Base-by-base conservation (phyloP, 2,888 invertebrate genomes). In the Caenorhabditis sp. region DNA sequence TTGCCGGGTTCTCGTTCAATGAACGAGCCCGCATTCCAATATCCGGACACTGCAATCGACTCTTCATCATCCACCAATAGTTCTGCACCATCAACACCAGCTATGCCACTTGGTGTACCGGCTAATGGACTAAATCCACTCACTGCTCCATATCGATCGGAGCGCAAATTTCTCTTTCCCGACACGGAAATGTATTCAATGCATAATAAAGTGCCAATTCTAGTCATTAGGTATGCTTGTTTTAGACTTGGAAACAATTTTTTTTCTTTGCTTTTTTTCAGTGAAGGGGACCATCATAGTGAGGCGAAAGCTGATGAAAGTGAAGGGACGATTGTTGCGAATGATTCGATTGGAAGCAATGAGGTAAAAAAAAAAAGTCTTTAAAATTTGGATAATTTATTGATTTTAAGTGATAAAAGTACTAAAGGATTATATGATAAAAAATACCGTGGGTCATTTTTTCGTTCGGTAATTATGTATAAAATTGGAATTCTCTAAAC, bases 1-100 rank as follows among this genome's bases (percentile, higher is more conserved):
- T 31, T 81, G 56, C 74, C 76, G 0, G 63, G 67, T 17, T 76
- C 76, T 23, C 63, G 76, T 23, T 76, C 76, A 17, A 76, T 79
- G 68, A 70, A 80, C 50, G 82, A 80, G 57, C 69, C 80, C 1
- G 81, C 80, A 5, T 83, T 83, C 59, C 80, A 81, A 43, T 83
- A 78, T 58, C 82, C 82, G 1, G 81, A 81, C 27, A 70, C 76
- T 10, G 68, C 81, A 25, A 78, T 77, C 36, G 85, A 85, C 61
- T 84, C 83, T 17, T 84, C 83, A 1, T 82, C 83, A 1, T 85
- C 85, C 3, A 85, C 85, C 10, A 85, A 85, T 56, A 85, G 85
- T 68, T 85, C 85, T 21, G 82, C 85, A 12, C 85, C 85, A 2
- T 83, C 84, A 23, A 85, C 85, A 31, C 85, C 85, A 36, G 85